Evolutionary conservation across 2,113 vertebrate species (phyloP).

Genomic region (Upupa epops): DNA sequence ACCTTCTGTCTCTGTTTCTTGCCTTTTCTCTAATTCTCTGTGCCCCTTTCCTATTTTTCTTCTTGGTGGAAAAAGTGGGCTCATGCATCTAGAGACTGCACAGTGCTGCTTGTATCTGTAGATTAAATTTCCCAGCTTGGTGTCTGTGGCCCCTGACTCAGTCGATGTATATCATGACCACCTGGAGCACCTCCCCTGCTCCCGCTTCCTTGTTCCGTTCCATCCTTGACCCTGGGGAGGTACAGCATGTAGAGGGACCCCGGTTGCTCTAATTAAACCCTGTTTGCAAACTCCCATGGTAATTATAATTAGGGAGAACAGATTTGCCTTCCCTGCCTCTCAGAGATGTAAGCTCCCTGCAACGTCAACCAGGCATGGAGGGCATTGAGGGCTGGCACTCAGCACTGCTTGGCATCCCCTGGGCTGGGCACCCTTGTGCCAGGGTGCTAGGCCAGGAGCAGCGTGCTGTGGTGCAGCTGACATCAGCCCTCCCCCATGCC

Average conservation of each 20-base stretch:
- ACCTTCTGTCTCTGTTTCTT: not conserved
- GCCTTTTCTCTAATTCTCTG: constrained; percentile 47
- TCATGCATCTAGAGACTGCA: constrained; percentile 22
- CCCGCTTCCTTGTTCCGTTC: not conserved
- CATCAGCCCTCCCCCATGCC: not conserved
- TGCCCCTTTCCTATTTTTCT: constrained; percentile 52
- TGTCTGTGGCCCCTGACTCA: not conserved
- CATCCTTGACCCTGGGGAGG: constrained; percentile 27
- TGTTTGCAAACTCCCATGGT: constrained; percentile 58
- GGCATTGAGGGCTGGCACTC: not conserved
- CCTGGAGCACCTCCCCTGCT: not conserved
- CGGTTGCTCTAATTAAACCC: constrained; percentile 45
- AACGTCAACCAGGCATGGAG: not conserved
- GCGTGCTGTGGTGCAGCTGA: not conserved
- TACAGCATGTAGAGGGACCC: not conserved
- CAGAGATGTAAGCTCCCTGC: not conserved
- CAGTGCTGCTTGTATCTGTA: constrained; percentile 8
- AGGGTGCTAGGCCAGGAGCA: not conserved
- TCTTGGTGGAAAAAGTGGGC: constrained; percentile 41
- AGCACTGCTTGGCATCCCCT: not conserved
- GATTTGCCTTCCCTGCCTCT: constrained; percentile 8
- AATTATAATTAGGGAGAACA: constrained; percentile 59
- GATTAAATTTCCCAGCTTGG: constrained; percentile 37
- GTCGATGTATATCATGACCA: too few species aligned
- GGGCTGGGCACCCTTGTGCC: not conserved